Base-by-base conservation (phyloP, 2,888 invertebrate genomes). In the Chrysina gloriosa region DNA sequence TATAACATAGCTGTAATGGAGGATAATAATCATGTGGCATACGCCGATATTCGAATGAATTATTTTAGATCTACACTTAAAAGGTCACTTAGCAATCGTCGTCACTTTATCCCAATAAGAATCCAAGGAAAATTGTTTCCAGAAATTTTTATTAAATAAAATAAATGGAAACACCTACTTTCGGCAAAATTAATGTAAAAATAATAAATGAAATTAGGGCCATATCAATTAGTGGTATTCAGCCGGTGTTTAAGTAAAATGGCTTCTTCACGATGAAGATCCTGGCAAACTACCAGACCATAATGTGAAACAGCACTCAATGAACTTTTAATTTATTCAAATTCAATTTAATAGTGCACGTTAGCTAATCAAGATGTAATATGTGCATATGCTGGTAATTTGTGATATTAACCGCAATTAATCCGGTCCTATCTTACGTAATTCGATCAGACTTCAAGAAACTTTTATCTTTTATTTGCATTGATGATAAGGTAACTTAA, bases 281-380 rank as follows among this genome's bases (percentile, higher is more conserved):
- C 19, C 16, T 21, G n/a, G 7, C 23, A 21, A 50, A 50, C 29
- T 50, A 50, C 50, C 29, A 50, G 31, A 52, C 52, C 34, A 34
- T 52, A 52, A 52, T 52, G 31, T 52, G 31, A 31, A 52, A 6
- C 31, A 25, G 19, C 14, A 52, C 14, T 31, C 29, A 31, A 52
- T 19, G 52, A 52, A 52, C 31, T 52, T 31, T 31, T 29, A 50
- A 50, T 50, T 52, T 31, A 52, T 52, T 52, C 52, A 34, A 31
- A 52, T 52, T 52, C 31, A 52, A 31, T n/a, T 39, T 52, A 52
- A 52, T 29, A 9, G n/a, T 16, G 7, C 21, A 7, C 19, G 9
- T 31, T 52, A 19, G 31, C 16, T 52, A 52, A 31, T 52, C 16
- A 19, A 19, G 34, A 9, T 9, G 9, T 52, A 52, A 52, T 52